Percentiles rank a stretch among this genome's conserved stretches.
phyloP scores from a whole-genome alignment of 1,140 invertebrate species.

The Rhagoletis zephyria region DNA sequence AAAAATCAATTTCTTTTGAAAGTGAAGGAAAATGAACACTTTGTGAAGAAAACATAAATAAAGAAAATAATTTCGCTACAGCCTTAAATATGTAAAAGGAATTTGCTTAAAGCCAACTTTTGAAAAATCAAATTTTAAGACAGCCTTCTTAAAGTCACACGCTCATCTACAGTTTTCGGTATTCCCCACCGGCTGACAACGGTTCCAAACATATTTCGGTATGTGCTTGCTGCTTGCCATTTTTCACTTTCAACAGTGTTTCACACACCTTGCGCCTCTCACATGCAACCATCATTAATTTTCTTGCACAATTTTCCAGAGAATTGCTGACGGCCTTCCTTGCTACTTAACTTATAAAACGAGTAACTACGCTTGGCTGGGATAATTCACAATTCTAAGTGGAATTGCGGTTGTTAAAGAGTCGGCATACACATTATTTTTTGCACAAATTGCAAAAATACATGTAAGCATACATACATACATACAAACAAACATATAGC shows the following conservation, averaged over 20 bases:
- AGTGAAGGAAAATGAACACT: too few species aligned
- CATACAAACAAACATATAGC: too few species aligned
- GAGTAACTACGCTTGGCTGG: background rate
- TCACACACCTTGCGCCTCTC: background rate
- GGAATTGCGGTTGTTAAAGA: background rate
- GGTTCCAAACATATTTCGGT: background rate
- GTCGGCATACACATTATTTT: background rate
- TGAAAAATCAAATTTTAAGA: too few species aligned
- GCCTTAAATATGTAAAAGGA: too few species aligned
- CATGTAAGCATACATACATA: too few species aligned
- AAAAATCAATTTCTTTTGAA: too few species aligned
- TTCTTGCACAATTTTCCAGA: background rate
- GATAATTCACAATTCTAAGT: background rate
- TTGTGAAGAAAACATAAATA: too few species aligned
- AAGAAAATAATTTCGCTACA: too few species aligned
- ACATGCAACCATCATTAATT: background rate
- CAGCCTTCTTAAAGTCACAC: too few species aligned
- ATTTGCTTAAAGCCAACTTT: too few species aligned
- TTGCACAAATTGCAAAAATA: too few species aligned
- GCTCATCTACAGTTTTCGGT: background rate
- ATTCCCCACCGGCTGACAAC: background rate
- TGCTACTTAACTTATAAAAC: background rate
- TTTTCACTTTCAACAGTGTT: conserved; percentile 2
- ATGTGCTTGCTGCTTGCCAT: background rate
- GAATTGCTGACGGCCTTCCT: background rate